Conservation (phyloP, 2,113 vertebrate genomes). For the Sakesphorus luctuosus region DNA sequence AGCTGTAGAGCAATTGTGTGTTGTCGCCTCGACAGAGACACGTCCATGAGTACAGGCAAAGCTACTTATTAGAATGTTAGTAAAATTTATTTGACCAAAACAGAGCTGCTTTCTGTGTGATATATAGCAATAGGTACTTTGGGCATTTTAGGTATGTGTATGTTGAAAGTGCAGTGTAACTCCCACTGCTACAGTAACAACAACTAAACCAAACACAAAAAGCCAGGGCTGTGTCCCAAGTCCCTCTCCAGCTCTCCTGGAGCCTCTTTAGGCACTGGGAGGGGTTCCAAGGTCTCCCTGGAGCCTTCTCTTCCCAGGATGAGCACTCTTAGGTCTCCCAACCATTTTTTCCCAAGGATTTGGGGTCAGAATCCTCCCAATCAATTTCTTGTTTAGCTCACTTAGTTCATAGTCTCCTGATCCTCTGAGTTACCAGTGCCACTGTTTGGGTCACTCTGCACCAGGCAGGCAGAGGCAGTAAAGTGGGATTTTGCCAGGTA, state of each 20-base stretch:
- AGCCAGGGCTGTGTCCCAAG: neutral
- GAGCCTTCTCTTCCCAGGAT: neutral
- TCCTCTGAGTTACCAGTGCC: neutral
- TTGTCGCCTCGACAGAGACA: neutral
- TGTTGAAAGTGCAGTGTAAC: neutral
- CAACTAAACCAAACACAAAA: too few relatives aligned
- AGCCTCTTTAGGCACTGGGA: neutral
- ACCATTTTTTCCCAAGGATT: neutral
- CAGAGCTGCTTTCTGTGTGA: neutral
- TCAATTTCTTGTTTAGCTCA: neutral
- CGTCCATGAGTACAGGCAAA: rapidly evolving
- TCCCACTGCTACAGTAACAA: neutral
- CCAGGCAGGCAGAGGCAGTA: neutral
- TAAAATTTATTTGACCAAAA: neutral
- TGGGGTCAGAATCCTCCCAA: neutral
- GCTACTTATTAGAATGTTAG: neutral
- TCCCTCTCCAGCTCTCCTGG: neutral
- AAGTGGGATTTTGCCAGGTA: neutral
- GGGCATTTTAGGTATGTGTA: neutral
- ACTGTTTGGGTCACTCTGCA: neutral
- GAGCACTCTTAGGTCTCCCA: neutral
- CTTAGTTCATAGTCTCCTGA: neutral
- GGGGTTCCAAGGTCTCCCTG: neutral
- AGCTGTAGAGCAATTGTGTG: neutral
- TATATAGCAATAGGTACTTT: neutral